These are phyloP conservation scores for Myrmecophaga tridactyla DNA, from an alignment of 2,113 vertebrate genomes.

Conservation along the genomic window DNA sequence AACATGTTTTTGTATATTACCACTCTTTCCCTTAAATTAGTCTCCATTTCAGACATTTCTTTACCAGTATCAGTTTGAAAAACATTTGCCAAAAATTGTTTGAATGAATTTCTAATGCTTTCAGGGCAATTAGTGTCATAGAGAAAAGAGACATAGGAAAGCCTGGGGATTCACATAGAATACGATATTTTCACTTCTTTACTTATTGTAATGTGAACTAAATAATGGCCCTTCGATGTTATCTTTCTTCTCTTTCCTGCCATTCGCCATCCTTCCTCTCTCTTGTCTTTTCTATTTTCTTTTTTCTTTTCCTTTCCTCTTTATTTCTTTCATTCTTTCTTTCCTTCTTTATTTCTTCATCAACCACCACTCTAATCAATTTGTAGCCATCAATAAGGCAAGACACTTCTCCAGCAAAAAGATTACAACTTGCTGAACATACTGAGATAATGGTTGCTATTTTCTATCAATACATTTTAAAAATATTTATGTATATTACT, in stretches of 20 bases:
- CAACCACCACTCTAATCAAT: too few relatives aligned
- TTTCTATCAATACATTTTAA: too few relatives aligned
- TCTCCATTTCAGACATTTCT: neutral
- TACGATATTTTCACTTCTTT: neutral
- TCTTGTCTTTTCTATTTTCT: rapidly evolving
- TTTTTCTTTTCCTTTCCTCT: too few relatives aligned
- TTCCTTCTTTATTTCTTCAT: neutral
- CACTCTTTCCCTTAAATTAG: neutral
- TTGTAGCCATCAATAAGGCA: too few relatives aligned
- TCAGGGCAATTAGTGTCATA: neutral
- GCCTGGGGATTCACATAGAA: neutral
- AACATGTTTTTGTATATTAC: neutral
- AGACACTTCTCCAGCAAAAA: too few relatives aligned
- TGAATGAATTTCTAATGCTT: neutral
- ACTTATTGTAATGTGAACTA: neutral
- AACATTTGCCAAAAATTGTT: neutral
- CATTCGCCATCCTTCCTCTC: neutral
- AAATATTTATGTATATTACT: too few relatives aligned
- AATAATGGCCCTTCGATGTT: neutral
- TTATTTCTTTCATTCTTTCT: neutral
- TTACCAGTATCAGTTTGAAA: neutral
- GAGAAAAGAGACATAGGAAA: neutral
- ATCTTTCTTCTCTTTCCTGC: neutral
- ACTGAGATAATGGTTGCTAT: too few relatives aligned
- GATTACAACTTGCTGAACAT: too few relatives aligned